Percentiles rank a stretch among this genome's conserved stretches.
phyloP scores from a whole-genome alignment of 2,797 vertebrate genomes.

The Gallinago solitaria region DNA sequence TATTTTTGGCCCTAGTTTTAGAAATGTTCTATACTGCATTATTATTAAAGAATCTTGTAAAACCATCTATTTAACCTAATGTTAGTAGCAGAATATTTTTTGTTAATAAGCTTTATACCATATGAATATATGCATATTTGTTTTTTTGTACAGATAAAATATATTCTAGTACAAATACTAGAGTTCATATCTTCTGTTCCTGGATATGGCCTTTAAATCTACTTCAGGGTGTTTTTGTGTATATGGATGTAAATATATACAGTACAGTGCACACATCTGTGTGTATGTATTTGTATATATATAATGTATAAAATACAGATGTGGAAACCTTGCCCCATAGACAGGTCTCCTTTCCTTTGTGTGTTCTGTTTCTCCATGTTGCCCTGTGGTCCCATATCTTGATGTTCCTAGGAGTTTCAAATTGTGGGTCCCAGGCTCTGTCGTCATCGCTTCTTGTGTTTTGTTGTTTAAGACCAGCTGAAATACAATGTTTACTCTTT shows the following conservation, averaged over 20 bases:
- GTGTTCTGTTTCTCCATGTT: conserved; percentile 42
- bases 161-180: conserved; percentile 75
- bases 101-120: conserved; percentile 77
- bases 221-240: conserved; percentile 81
- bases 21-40: conserved; percentile 74
- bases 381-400: not conserved
- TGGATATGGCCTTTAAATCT: conserved; percentile 78
- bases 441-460: conserved; percentile 7
- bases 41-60: conserved; percentile 69
- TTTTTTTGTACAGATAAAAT: conserved; percentile 72
- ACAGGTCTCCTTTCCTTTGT: conserved; percentile 44
- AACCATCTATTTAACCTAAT: conserved; percentile 74
- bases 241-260: conserved; percentile 80
- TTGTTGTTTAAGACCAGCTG: conserved; percentile 20
- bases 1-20: conserved; percentile 74
- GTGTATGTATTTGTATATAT: conserved; percentile 74
- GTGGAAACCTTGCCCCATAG: conserved; percentile 66
- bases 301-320: conserved; percentile 73
- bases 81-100: conserved; percentile 75
- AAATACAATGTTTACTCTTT: conserved; percentile 3
- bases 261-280: conserved; percentile 69
- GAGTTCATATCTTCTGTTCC: conserved; percentile 74
- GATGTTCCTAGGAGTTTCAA: conserved; percentile 16
- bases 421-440: not conserved
- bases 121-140: conserved; percentile 78